phyloP scores from a whole-genome alignment of 2,888 invertebrate genomes.

The Watsonalla binaria region DNA sequence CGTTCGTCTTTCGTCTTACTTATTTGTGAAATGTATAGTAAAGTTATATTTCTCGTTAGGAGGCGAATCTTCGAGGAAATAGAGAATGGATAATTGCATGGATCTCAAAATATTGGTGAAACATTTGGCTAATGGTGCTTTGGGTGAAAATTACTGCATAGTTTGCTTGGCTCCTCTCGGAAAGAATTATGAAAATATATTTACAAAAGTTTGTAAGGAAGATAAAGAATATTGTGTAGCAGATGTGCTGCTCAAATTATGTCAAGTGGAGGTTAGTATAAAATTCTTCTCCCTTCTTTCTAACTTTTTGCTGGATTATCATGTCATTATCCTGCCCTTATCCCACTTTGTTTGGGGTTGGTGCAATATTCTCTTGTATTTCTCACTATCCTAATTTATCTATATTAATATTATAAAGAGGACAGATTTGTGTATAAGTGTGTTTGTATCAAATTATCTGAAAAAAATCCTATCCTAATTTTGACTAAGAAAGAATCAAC shows the following conservation, averaged over 20 bases:
- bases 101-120: constrained; percentile 51
- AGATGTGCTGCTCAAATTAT: constrained; percentile 47
- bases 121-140: constrained; percentile 53
- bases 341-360: too few relatives aligned
- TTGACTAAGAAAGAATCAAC: too few relatives aligned
- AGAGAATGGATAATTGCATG: constrained; percentile 38
- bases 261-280: constrained; percentile 48
- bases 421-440: too few relatives aligned
- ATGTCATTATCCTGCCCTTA: too few relatives aligned
- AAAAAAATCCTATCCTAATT: too few relatives aligned
- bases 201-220: constrained; percentile 53
- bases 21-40: constrained; percentile 6
- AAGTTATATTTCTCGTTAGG: constrained; percentile 14
- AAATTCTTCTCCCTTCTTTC: too few relatives aligned
- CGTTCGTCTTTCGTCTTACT: background rate
- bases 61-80: constrained; percentile 7
- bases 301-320: too few relatives aligned
- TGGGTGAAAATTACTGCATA: constrained; percentile 51
- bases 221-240: constrained; percentile 57
- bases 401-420: too few relatives aligned
- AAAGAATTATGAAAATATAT: constrained; percentile 48
- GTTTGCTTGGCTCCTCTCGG: constrained; percentile 50
- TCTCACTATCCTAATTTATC: too few relatives aligned
- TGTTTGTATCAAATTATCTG: too few relatives aligned
- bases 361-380: too few relatives aligned